Evolutionary conservation across 2,888 invertebrate genomes (phyloP), one percentile per base, ranked within the genome.

Genomic region (Nysson spinosus): DNA sequence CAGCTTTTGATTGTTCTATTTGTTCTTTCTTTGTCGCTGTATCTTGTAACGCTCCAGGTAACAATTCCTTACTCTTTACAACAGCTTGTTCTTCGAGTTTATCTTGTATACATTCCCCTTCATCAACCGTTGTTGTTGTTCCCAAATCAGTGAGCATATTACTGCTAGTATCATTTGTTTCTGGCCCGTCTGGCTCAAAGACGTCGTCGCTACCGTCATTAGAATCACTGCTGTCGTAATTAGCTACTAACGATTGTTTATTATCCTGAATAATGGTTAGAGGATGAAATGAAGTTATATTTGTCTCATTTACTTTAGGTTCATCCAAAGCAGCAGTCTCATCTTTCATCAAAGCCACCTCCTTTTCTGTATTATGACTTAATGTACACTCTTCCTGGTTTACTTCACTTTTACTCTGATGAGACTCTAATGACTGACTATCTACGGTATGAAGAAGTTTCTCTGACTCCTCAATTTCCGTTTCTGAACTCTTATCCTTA

Each of bases 181-280:
- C 57, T 3, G 9, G 28, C 9, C 11, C n/a, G 43, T 69, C 66
- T 12, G 57, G 40, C 9, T 69, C 67, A 19, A 77, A 77, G 17
- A 75, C 75, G 19, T 81, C 72, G 9, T 81, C 77, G 26, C 77
- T 81, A n/a, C 61, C 75, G 19, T 64, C 64, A 14, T 72, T 75
- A 0, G 80, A 79, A 28, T 81, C 77, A 12, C 64, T 64, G 24
- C 81, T 81, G 17, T 79, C 79, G 17, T 83, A 82, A 72, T 81
- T 80, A 5, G 79, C 77, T 16, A 80, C 81, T 35, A 82, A 62
- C 2, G 79, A 75, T 7, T 72, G 61, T 4, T 64, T 70, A 4
- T 26, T 39, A 24, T 61, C 47, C 5, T 19, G 39, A 7, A 14
- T 1, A 11, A 24, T 4, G 24, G 54, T 56, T 11, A 51, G 28